These are phyloP conservation scores for Sturnus vulgaris DNA, from an alignment of 2,113 vertebrate genomes.

Conservation along the genomic window DNA sequence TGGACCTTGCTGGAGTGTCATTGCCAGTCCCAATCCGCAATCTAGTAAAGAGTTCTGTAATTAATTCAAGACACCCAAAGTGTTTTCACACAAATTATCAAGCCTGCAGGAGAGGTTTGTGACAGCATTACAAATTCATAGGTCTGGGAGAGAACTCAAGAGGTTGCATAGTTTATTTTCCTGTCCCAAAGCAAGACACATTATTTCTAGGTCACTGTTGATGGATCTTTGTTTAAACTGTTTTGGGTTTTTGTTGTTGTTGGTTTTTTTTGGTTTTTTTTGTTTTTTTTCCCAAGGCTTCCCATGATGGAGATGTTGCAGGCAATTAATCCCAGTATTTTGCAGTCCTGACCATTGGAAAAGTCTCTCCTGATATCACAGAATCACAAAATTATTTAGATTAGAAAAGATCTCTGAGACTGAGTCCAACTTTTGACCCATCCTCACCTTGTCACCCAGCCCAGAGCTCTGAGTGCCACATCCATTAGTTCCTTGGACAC, in stretches of 20 bases:
- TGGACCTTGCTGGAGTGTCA: not conserved
- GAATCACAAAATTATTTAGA: not conserved
- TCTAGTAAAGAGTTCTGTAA: not conserved
- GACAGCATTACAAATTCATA: not conserved
- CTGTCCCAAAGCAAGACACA: not conserved
- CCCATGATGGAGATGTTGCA: not conserved
- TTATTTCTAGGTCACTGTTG: not conserved
- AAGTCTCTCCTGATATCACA: not conserved
- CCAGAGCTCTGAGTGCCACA: not conserved
- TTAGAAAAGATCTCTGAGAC: not conserved
- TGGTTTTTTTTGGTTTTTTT: too few species aligned
- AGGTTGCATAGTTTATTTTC: not conserved
- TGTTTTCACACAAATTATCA: not conserved
- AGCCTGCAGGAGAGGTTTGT: not conserved
- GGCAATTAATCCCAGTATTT: not conserved
- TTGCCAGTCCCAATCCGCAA: not conserved
- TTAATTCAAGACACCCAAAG: constrained; percentile 2
- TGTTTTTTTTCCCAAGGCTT: not conserved
- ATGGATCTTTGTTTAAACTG: not conserved
- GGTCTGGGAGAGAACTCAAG: not conserved
- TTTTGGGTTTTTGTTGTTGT: too few species aligned
- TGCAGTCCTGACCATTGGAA: not conserved
- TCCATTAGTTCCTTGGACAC: not conserved
- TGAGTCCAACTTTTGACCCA: not conserved
- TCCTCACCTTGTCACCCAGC: not conserved